These are phyloP conservation scores for Ctenosaura bakeri DNA, from an alignment of 2,797 vertebrate species.

Conservation along the genomic window DNA sequence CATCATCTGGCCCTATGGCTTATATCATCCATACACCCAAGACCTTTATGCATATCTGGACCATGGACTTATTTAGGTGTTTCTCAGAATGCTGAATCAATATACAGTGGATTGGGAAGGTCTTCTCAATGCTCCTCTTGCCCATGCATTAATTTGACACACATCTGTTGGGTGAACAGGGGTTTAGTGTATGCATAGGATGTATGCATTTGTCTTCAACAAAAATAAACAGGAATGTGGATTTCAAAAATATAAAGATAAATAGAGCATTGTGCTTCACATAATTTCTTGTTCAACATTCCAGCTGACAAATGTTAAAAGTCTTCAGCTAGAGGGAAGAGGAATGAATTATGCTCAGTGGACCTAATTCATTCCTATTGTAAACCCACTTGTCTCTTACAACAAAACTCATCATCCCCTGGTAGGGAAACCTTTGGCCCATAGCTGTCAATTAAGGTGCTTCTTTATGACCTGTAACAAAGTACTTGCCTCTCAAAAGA, in stretches of 20 bases:
- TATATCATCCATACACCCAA: background rate
- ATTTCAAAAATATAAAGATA: constrained; percentile 16
- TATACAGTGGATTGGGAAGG: background rate
- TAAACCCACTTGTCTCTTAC: constrained; percentile 44
- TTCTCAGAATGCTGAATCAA: background rate
- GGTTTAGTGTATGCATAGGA: constrained; percentile 29
- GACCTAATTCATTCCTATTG: constrained; percentile 22
- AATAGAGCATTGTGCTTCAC: constrained; percentile 48
- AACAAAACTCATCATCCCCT: constrained; percentile 37
- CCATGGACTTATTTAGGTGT: too few relatives aligned
- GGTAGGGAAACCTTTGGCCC: background rate
- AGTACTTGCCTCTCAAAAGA: constrained; percentile 18
- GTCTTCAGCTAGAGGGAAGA: constrained; percentile 14
- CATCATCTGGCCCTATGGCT: too few relatives aligned
- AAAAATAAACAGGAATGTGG: constrained; percentile 73
- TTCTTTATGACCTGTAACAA: constrained; percentile 32
- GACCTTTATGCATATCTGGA: background rate
- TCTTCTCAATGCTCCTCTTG: too few relatives aligned
- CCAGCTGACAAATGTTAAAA: constrained; percentile 35
- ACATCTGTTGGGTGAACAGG: background rate
- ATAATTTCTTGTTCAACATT: constrained; percentile 30
- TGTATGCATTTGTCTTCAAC: too few relatives aligned
- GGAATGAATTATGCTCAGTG: background rate
- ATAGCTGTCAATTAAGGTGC: constrained; percentile 42
- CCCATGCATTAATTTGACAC: background rate